Evolutionary conservation across 2,888 invertebrate genomes (phyloP).

Genomic region (Altica lythri): DNA sequence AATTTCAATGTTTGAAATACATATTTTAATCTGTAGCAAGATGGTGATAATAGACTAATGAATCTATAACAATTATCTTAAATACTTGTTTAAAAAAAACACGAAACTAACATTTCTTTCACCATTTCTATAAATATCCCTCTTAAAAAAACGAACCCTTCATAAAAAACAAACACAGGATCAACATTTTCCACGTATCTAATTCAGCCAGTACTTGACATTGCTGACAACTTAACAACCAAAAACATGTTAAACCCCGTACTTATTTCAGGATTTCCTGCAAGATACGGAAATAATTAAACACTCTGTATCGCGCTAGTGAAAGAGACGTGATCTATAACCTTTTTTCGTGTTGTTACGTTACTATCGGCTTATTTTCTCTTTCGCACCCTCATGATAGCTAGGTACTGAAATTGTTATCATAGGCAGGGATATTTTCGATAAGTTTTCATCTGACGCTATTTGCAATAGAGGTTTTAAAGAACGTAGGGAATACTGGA

Average conservation of each 20-base stretch:
- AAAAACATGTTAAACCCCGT: constrained; percentile 15
- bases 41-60: too few relatives aligned
- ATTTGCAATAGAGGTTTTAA: too few relatives aligned
- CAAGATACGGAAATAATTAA: constrained; percentile 20
- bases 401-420: neutral
- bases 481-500: too few relatives aligned
- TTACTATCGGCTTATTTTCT: neutral
- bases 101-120: too few relatives aligned
- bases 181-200: constrained; percentile 3
- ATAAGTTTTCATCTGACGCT: too few relatives aligned
- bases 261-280: constrained; percentile 21
- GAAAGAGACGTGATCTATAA: constrained; percentile 13
- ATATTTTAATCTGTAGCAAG: too few relatives aligned
- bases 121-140: neutral
- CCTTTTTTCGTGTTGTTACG: constrained; percentile 15
- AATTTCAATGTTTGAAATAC: too few relatives aligned
- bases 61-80: too few relatives aligned
- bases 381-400: too few relatives aligned
- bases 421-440: too few relatives aligned
- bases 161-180: neutral
- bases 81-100: too few relatives aligned
- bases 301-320: constrained; percentile 15
- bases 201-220: constrained; percentile 7
- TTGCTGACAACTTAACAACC: constrained; percentile 15
- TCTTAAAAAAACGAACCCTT: neutral